Base-by-base conservation (phyloP, 1,140 invertebrate genomes). In the Agrilus planipennis region DNA sequence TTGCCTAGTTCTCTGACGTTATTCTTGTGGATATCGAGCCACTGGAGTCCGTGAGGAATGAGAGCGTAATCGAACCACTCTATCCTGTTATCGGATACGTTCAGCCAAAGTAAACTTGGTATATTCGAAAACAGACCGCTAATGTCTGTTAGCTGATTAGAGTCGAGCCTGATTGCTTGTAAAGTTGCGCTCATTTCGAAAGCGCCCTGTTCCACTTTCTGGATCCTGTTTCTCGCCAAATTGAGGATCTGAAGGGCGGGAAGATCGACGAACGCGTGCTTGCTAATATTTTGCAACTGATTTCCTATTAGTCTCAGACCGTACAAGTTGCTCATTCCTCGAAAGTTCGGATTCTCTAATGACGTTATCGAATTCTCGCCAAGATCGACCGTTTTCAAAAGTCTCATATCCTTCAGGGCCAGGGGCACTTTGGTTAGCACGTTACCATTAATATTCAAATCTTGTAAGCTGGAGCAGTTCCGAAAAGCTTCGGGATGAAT, bases 11-110 rank as follows among this genome's bases (percentile, higher is more conserved):
- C 78, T 55, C 73, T 73, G 44, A 93, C 79, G 54, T 81, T 77
- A 64, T 94, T 94, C 55, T 81, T 81, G 62, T 91, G 88, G 51
- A 94, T 69, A 64, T 93, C 89, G 28, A 94, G 64, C 86, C 87
- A 91, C 51, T 88, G 81, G 41, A 93, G 68, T 44, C 77, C 79
- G 30, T 65, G 58, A 0, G 90, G 89, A 32, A 93, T 76, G 39
- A 89, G 70, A 11, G 81, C 75, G 61, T 91, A 93, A 64, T 93
- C 89, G 66, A 94, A 93, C 76, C 81, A 81, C 52, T 85, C 75
- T 49, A 94, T 68, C 53, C 81, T 77, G 68, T 94, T 94, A 65
- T 89, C 85, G 17, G 86, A 90, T 41, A 92, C 80, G 66, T 93
- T 94, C 17, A 94, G 64, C 86, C 86, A 90, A 47, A 87, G 65